These are phyloP conservation scores for Hemichromis elongatus DNA, from an alignment of 2,113 vertebrate genomes.

Conservation along the genomic window DNA sequence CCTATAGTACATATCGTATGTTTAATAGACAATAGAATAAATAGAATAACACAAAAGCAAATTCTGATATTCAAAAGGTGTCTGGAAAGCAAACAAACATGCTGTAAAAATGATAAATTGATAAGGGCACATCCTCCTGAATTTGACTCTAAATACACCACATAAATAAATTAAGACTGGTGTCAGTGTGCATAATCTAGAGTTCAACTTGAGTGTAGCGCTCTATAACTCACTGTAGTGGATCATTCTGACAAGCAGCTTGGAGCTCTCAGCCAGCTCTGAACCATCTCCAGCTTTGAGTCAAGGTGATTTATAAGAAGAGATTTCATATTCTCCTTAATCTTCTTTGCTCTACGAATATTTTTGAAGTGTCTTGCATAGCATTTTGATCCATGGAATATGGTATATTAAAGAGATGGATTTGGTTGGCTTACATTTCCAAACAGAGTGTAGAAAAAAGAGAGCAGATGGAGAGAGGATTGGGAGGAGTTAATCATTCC, in stretches of 20 bases:
- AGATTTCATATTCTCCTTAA: conserved; percentile 27
- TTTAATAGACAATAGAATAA: background rate
- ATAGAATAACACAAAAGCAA: background rate
- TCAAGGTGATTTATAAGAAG: conserved; percentile 14
- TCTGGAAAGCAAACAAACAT: background rate
- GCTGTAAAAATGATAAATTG: background rate
- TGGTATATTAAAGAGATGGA: background rate
- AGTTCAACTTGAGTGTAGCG: background rate
- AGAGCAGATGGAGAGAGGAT: background rate
- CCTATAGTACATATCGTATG: background rate
- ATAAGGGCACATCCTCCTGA: background rate
- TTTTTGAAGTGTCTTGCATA: background rate
- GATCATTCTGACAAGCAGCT: background rate
- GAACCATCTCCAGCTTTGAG: background rate
- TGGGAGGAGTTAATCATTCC: background rate
- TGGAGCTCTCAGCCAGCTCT: background rate
- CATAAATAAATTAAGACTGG: background rate
- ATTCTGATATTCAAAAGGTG: background rate
- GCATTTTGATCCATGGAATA: background rate
- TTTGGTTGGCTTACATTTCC: conserved; percentile 13
- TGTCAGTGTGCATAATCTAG: background rate
- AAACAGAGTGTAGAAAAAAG: background rate
- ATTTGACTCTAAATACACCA: background rate
- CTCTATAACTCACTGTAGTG: background rate
- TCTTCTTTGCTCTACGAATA: conserved; percentile 8